Percentiles rank a stretch among this genome's conserved stretches.
Evolutionary conservation across 2,113 vertebrate species (phyloP).

Genomic region (Mugil cephalus): DNA sequence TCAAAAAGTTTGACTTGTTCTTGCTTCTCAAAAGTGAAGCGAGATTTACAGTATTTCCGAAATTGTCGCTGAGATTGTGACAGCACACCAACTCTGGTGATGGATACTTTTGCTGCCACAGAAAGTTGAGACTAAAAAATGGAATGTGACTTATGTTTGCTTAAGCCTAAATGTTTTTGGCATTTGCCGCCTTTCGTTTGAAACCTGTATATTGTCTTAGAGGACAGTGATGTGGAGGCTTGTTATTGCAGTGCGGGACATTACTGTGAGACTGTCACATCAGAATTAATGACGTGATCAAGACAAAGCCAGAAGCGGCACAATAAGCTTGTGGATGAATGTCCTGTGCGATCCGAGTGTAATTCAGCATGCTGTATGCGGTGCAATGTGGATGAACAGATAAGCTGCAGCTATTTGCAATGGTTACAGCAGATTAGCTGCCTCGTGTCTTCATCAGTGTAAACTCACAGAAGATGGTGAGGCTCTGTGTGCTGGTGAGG

Average conservation of each 20-base stretch:
- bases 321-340: slow-evolving; percentile 28
- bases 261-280: slow-evolving; percentile 5
- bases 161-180: background rate
- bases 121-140: background rate
- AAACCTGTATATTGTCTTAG: slow-evolving; percentile 6
- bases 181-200: background rate
- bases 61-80: background rate
- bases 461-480: slow-evolving; percentile 85
- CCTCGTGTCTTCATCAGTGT: slow-evolving; percentile 45
- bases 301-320: slow-evolving; percentile 35
- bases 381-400: slow-evolving; percentile 54
- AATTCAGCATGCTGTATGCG: slow-evolving; percentile 33
- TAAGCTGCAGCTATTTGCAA: slow-evolving; percentile 56
- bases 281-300: slow-evolving; percentile 36
- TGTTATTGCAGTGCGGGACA: background rate
- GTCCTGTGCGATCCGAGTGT: slow-evolving; percentile 28
- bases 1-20: no score
- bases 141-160: background rate
- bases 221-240: background rate
- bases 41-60: no score
- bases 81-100: background rate
- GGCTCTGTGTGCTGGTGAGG: slow-evolving; percentile 49
- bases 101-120: background rate
- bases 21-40: no score
- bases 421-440: slow-evolving; percentile 56